Evolutionary conservation across 2,113 vertebrate genomes (phyloP).

Genomic region (Dolichotis patagonum): DNA sequence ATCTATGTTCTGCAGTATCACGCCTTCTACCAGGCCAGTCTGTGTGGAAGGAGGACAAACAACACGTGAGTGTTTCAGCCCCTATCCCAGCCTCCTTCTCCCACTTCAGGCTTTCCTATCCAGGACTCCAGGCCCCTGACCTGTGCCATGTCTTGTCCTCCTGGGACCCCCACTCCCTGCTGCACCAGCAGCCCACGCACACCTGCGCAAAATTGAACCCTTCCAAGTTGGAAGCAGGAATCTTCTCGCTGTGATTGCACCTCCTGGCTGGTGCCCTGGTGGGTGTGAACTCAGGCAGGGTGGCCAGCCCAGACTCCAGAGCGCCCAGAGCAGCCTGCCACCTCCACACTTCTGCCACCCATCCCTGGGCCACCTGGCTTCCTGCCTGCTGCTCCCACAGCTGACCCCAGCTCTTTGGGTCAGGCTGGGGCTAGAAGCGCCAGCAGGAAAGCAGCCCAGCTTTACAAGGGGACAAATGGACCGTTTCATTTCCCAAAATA

Average conservation of each 20-base stretch:
- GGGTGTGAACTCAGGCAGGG: neutral
- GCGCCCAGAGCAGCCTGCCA: neutral
- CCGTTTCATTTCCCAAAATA: slow-evolving; percentile 63
- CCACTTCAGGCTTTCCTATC: neutral
- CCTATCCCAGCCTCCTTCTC: neutral
- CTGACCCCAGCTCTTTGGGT: neutral
- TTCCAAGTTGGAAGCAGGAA: neutral
- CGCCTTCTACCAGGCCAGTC: neutral
- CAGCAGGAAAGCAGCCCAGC: neutral
- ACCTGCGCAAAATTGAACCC: fast-evolving
- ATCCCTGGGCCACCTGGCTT: too few relatives aligned
- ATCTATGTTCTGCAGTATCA: neutral
- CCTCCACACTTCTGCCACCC: fast-evolving
- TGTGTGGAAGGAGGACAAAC: neutral
- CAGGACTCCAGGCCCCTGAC: too few relatives aligned
- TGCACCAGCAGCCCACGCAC: neutral
- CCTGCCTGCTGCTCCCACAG: neutral
- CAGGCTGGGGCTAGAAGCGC: neutral
- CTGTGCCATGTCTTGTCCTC: neutral
- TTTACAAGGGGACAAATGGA: slow-evolving; percentile 63
- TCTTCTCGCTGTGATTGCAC: neutral
- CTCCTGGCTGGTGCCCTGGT: neutral
- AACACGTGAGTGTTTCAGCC: fast-evolving
- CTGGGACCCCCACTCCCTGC: neutral
- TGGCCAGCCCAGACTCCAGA: neutral